Evolutionary conservation across 2,113 vertebrate species (phyloP), one percentile per base, ranked within the genome.

Genomic region (Semnornis frantzii): DNA sequence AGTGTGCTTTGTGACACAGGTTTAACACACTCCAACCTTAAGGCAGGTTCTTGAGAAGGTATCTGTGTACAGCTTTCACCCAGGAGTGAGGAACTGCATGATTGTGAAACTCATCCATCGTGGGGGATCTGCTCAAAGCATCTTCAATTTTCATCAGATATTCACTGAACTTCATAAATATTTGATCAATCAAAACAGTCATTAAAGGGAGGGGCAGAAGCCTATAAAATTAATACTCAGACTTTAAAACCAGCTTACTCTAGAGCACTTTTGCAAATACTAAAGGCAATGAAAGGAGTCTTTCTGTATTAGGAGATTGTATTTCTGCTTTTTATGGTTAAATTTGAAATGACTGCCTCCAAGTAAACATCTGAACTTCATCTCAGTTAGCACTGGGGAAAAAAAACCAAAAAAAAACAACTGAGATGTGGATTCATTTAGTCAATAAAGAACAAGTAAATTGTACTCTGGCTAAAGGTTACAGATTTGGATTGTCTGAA

Each of bases 351-450:
- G 30, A 62, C 46, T 77, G 44, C 19, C 64, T 82, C 72, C 42
- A 87, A 74, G 68, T 88, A 94, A 96, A 92, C 82, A 95, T 87
- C 74, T 94, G 85, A 95, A 94, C 15, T 86, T 94, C 72, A 93
- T 94, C 84, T 91, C 21, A 42, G 57, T 65, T 94, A 76, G 24
- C 57, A 55, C 37, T 42, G 44, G 27, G 80, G 80, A 89, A 89
- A 37, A 70, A 74, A 83, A 68, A 72, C 37, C 15, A 44, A 44
- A 44, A 44, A 44, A 44, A 15, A 44, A 44, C 42, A 48, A 50
- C 3, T 11, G 28, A 71, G 58, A 64, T 46, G 15, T 75, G 44
- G 9, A 70, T 82, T 88, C 34, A 85, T 93, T 95, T 93, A 92
- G 18, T 15, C 5, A 10, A 66, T 63, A 82, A 83, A 88, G 44